Percentiles rank a stretch among this genome's conserved stretches.
phyloP scores from a whole-genome alignment of 2,888 invertebrate species.

The Stenoptilia bipunctidactyla region DNA sequence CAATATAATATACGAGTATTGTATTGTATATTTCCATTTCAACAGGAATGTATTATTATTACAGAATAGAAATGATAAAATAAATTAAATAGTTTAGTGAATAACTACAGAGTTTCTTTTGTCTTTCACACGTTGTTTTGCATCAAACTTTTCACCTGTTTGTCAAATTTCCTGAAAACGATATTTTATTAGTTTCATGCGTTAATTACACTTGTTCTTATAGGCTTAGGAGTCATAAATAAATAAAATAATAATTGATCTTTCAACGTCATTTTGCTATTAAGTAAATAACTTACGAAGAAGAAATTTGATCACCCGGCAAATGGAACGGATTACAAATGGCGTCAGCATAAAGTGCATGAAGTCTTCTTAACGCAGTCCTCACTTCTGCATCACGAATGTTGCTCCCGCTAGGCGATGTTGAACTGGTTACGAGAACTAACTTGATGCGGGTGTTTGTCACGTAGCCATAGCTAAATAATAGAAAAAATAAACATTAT shows the following conservation, averaged over 20 bases:
- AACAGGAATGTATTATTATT: no score
- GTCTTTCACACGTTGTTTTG: slow-evolving; percentile 46
- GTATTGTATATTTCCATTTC: no score
- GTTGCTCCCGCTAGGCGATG: slow-evolving; percentile 89
- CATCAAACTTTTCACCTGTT: slow-evolving; percentile 75
- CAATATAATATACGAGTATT: no score
- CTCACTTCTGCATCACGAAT: slow-evolving; percentile 94
- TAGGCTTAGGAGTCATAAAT: no score
- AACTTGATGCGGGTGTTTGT: slow-evolving; percentile 98
- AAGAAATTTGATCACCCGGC: slow-evolving; percentile 90
- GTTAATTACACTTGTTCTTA: no score
- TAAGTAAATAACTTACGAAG: slow-evolving; percentile 74
- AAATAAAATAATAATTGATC: no score
- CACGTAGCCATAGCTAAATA: slow-evolving; percentile 89
- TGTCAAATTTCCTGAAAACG: slow-evolving; percentile 75
- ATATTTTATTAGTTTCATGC: no score
- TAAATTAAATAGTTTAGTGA: no score
- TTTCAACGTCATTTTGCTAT: no score
- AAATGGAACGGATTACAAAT: slow-evolving; percentile 97
- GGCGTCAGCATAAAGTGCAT: slow-evolving; percentile 92
- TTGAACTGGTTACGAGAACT: slow-evolving; percentile 91
- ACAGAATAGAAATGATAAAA: no score
- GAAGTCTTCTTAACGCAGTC: slow-evolving; percentile 87
- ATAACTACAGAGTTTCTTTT: no score
- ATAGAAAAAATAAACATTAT: no score